Percentiles rank a stretch among this genome's conserved stretches.
Conservation (phyloP, 1,140 invertebrate genomes). For the Eumaeus atala region DNA sequence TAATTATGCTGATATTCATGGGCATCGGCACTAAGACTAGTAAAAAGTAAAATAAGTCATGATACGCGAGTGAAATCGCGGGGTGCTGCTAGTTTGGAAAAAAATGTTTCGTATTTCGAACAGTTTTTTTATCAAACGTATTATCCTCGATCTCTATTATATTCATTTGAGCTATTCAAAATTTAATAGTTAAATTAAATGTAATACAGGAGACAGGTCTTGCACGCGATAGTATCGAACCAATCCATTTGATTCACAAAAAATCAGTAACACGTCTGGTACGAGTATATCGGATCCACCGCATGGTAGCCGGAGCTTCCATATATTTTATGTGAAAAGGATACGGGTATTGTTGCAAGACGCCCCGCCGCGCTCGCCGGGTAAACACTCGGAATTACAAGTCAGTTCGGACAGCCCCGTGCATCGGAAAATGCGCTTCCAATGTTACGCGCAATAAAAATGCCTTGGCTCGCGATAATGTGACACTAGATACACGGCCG, state of each 20-base stretch:
- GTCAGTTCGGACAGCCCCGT: conserved; percentile 41
- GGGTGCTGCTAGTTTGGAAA: too few relatives aligned
- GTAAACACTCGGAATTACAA: conserved; percentile 73
- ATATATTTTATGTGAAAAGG: conserved; percentile 74
- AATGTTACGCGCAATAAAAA: conserved; percentile 65
- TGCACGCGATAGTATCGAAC: conserved; percentile 63
- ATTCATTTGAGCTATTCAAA: too few relatives aligned
- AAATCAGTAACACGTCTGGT: conserved; percentile 56
- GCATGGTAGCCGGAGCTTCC: conserved; percentile 62
- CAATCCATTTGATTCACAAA: conserved; percentile 74
- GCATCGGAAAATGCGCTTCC: conserved; percentile 57
- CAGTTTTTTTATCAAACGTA: too few relatives aligned
- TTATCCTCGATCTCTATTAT: too few relatives aligned
- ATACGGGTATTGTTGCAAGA: conserved; percentile 65
- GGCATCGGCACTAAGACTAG: too few relatives aligned
- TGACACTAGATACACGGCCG: neutral
- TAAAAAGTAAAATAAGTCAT: too few relatives aligned
- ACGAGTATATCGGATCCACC: conserved; percentile 54
- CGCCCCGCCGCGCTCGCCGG: conserved; percentile 53
- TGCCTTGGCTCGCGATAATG: conserved; percentile 32
- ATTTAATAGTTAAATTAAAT: too few relatives aligned
- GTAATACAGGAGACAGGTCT: conserved; percentile 28
- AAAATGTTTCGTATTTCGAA: too few relatives aligned
- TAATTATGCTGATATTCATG: too few relatives aligned
- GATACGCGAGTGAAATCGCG: too few relatives aligned